A percentile compares a stretch with the other conserved stretches of the same genome.
Conservation (phyloP, 2,888 invertebrate genomes). For the Nebria brevicollis region DNA sequence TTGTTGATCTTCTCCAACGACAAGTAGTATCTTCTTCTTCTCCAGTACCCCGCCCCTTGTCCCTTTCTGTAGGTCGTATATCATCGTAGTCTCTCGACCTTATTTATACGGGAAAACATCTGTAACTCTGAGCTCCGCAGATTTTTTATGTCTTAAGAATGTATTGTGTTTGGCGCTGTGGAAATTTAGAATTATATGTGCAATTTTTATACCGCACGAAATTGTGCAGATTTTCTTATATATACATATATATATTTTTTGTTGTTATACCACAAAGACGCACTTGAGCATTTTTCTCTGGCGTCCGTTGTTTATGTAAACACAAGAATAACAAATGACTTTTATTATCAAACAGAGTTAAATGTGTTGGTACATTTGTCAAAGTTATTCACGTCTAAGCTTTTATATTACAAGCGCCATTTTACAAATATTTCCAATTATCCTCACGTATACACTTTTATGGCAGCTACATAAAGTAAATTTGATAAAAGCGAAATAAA, state of each 20-base stretch:
- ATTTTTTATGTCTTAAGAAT: slow-evolving; percentile 40
- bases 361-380: background rate
- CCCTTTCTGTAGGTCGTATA: slow-evolving; percentile 26
- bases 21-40: background rate
- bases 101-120: slow-evolving; percentile 46
- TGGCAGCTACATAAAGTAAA: no score
- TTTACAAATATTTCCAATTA: no score
- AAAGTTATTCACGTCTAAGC: no score
- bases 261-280: background rate
- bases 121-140: slow-evolving; percentile 42
- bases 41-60: background rate
- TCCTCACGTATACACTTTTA: no score
- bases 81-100: slow-evolving; percentile 41
- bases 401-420: no score
- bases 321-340: background rate
- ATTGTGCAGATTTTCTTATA: background rate
- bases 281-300: background rate
- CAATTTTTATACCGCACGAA: slow-evolving; percentile 3
- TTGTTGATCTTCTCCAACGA: slow-evolving; percentile 19
- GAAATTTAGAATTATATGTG: slow-evolving; percentile 4
- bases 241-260: background rate
- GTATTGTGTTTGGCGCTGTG: background rate
- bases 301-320: background rate
- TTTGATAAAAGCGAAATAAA: no score
- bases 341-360: background rate